Evolutionary conservation across 2,113 vertebrate species (phyloP).

Genomic region (Prolemur simus): DNA sequence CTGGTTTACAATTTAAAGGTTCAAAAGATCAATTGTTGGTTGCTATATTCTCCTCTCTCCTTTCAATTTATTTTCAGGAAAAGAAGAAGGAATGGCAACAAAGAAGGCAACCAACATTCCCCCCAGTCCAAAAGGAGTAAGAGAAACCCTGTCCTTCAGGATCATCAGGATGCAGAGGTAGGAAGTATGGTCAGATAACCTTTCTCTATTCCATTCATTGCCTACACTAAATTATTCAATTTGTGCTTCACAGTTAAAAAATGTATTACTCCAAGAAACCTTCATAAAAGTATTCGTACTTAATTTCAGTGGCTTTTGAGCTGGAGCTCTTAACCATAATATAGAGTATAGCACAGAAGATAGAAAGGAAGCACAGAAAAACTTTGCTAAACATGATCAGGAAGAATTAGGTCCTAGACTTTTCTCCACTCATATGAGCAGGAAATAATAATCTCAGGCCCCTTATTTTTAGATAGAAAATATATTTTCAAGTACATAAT

Average conservation of each 20-base stretch:
- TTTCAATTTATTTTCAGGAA: slow-evolving; percentile 81
- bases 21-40: not conserved
- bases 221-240: not conserved
- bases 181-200: slow-evolving; percentile 82
- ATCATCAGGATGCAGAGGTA: slow-evolving; percentile 78
- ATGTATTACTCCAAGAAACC: not conserved
- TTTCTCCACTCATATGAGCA: not conserved
- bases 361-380: not conserved
- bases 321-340: not conserved
- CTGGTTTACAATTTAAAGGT: not conserved
- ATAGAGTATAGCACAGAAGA: not conserved
- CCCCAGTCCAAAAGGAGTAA: not conserved
- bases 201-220: slow-evolving; percentile 67
- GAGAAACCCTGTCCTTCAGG: not conserved
- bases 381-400: not conserved
- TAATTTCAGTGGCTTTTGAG: not conserved
- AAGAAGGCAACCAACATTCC: not conserved
- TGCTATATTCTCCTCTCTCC: not conserved
- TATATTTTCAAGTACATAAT: not conserved
- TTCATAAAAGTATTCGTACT: not conserved
- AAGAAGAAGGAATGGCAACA: not conserved
- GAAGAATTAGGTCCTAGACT: not conserved
- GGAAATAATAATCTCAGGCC: not conserved
- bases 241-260: not conserved
- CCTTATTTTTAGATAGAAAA: not conserved